Evolutionary conservation across 2,888 invertebrate species (phyloP).

Genomic region (Exocentrus adspersus): DNA sequence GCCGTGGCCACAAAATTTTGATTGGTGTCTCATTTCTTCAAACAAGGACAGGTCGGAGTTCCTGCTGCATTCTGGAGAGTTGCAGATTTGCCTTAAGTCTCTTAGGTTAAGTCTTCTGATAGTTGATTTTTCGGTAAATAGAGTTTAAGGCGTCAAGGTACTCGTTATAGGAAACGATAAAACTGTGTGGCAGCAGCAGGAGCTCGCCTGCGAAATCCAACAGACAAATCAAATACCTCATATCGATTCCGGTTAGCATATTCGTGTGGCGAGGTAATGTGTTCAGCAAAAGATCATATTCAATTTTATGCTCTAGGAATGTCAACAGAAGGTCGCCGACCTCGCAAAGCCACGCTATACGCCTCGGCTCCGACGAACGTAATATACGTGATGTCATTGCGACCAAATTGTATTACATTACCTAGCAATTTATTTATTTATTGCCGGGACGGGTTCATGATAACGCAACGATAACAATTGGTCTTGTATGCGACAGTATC

Average conservation of each 20-base stretch:
- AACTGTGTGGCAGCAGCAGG: too few species aligned
- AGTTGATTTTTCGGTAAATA: too few species aligned
- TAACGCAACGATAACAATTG: not conserved
- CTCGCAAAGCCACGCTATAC: constrained; percentile 26
- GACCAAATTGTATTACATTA: constrained; percentile 29
- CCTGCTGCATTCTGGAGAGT: too few species aligned
- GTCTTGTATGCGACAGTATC: not conserved
- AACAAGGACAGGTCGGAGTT: too few species aligned
- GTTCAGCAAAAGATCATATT: constrained; percentile 21
- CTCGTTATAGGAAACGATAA: too few species aligned
- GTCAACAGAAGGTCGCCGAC: constrained; percentile 41
- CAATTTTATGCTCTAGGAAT: constrained; percentile 39
- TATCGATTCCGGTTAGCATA: constrained; percentile 9
- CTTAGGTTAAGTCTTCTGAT: too few species aligned
- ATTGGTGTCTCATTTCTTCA: too few species aligned
- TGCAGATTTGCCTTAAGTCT: too few species aligned
- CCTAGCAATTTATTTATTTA: constrained; percentile 17
- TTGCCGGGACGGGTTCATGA: not conserved
- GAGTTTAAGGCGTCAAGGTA: too few species aligned
- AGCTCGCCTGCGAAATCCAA: too few species aligned
- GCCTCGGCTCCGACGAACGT: constrained; percentile 20
- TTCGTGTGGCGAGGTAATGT: constrained; percentile 15
- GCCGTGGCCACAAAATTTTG: too few species aligned
- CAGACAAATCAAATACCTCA: too few species aligned
- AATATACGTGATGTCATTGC: constrained; percentile 31